phyloP scores from a whole-genome alignment of 2,888 invertebrate species.

The Cybosia mesomella region DNA sequence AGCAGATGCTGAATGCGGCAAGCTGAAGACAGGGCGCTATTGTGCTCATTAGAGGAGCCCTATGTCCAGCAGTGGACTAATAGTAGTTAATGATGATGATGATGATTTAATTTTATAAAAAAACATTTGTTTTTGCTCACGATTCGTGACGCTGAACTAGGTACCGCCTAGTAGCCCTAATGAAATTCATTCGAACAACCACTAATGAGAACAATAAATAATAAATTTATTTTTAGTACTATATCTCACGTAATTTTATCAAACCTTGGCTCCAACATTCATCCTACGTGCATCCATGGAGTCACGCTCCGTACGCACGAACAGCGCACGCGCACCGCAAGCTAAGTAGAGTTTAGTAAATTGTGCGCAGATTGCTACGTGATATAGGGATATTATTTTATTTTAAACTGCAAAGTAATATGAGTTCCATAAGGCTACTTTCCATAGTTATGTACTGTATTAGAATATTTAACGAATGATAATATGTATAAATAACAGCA shows the following conservation, averaged over 20 bases:
- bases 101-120: too few relatives aligned
- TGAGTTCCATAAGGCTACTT: slow-evolving; percentile 37
- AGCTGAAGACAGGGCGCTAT: too few relatives aligned
- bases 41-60: too few relatives aligned
- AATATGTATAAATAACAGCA: neutral
- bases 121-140: too few relatives aligned
- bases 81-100: too few relatives aligned
- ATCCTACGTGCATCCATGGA: slow-evolving; percentile 47
- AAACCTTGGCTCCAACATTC: slow-evolving; percentile 36
- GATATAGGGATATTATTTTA: slow-evolving; percentile 58
- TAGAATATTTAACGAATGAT: neutral
- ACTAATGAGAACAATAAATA: neutral
- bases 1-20: too few relatives aligned
- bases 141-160: too few relatives aligned
- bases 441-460: slow-evolving; percentile 4
- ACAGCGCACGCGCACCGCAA: slow-evolving; percentile 76
- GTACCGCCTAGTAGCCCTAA: too few relatives aligned
- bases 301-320: slow-evolving; percentile 77
- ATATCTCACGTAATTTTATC: slow-evolving; percentile 3
- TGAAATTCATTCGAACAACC: neutral
- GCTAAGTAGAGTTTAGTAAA: slow-evolving; percentile 71
- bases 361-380: slow-evolving; percentile 69
- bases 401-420: slow-evolving; percentile 46
- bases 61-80: too few relatives aligned
- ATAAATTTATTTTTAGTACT: neutral